Evolutionary conservation across 2,797 vertebrate genomes (phyloP).

Genomic region (Danio kyathit): DNA sequence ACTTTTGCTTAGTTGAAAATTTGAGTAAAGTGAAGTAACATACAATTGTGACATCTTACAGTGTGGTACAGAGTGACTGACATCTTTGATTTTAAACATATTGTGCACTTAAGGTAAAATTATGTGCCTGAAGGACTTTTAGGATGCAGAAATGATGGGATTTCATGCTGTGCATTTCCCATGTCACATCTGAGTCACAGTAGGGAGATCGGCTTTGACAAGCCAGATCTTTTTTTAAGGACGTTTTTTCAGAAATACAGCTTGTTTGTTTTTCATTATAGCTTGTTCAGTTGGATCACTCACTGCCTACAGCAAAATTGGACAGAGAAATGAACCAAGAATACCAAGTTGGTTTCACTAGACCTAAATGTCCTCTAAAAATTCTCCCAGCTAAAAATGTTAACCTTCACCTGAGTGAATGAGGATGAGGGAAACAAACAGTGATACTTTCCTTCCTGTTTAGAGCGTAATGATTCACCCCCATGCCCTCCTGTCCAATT

Average conservation of each 20-base stretch:
- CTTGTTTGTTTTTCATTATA: constrained; percentile 58
- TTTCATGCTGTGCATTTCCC: constrained; percentile 27
- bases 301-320: constrained; percentile 48
- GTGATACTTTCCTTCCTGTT: background rate
- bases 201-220: constrained; percentile 9
- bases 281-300: constrained; percentile 55
- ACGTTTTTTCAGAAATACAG: constrained; percentile 19
- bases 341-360: constrained; percentile 44
- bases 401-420: constrained; percentile 24
- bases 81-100: background rate
- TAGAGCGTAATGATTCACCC: constrained; percentile 1
- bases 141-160: constrained; percentile 26
- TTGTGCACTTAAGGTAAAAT: constrained; percentile 31
- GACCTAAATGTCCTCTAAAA: constrained; percentile 47
- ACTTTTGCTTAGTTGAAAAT: background rate
- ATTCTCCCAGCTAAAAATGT: constrained; percentile 27
- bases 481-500: background rate
- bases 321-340: constrained; percentile 41
- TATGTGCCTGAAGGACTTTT: constrained; percentile 43
- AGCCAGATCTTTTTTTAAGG: background rate
- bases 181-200: constrained; percentile 17
- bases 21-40: background rate
- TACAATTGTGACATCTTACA: constrained; percentile 1
- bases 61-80: background rate
- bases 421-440: background rate